phyloP scores from a whole-genome alignment of 2,113 vertebrate genomes.

The Ammodytes dubius region DNA sequence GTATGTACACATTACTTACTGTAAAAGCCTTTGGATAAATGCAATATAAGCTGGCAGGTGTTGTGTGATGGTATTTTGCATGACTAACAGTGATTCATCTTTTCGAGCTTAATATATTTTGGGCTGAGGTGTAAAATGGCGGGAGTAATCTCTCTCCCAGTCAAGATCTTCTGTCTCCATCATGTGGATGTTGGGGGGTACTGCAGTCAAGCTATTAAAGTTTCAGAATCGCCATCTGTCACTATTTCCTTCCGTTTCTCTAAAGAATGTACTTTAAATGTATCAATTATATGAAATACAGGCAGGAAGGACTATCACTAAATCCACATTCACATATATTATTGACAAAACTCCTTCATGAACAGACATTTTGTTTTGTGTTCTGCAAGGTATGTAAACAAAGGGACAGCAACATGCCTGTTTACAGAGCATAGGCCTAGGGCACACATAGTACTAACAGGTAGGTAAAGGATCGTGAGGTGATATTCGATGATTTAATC shows the following conservation, averaged over 20 bases:
- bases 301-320: background rate
- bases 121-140: constrained; percentile 56
- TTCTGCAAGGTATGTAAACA: background rate
- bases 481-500: too few relatives aligned
- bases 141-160: constrained; percentile 17
- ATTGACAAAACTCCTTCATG: background rate
- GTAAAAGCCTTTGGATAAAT: background rate
- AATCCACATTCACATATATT: background rate
- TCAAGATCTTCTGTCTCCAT: constrained; percentile 72
- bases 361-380: background rate
- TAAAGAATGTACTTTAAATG: background rate
- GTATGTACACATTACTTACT: background rate
- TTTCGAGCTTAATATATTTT: constrained; percentile 29
- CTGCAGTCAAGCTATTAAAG: constrained; percentile 42
- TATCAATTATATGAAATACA: background rate
- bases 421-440: too few relatives aligned
- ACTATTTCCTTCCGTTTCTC: background rate
- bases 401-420: too few relatives aligned
- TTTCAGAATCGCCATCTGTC: background rate
- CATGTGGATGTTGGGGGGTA: constrained; percentile 65
- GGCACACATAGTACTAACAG: too few relatives aligned
- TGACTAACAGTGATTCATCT: constrained; percentile 22
- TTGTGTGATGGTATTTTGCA: constrained; percentile 18
- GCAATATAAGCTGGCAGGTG: background rate
- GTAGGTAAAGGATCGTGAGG: too few relatives aligned